These are phyloP conservation scores for Oryzias celebensis DNA, from an alignment of 2,113 vertebrate species.

Conservation along the genomic window DNA sequence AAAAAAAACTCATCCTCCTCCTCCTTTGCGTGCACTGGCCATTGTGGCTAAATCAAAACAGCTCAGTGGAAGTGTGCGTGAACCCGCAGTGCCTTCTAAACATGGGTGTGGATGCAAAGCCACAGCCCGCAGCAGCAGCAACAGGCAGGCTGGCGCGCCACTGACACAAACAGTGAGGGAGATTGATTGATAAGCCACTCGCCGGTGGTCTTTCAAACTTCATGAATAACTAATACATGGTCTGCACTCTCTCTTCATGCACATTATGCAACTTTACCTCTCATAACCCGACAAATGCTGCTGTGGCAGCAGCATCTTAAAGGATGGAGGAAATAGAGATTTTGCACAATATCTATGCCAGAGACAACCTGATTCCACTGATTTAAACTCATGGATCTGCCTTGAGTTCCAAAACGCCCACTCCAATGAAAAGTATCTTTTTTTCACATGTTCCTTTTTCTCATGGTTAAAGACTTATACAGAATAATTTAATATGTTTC, in stretches of 20 bases:
- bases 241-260: not conserved
- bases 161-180: slow-evolving; percentile 41
- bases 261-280: slow-evolving; percentile 13
- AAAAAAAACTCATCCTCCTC: not conserved
- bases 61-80: not conserved
- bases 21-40: not conserved
- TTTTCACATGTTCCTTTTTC: too few relatives aligned
- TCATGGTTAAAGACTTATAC: too few relatives aligned
- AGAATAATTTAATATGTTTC: too few relatives aligned
- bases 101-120: slow-evolving; percentile 32
- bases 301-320: slow-evolving; percentile 10
- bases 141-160: slow-evolving; percentile 60
- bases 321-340: slow-evolving; percentile 52
- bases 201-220: slow-evolving; percentile 46
- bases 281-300: slow-evolving; percentile 8
- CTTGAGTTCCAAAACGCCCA: too few relatives aligned
- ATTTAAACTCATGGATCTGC: too few relatives aligned
- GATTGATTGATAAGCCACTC: slow-evolving; percentile 48
- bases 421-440: too few relatives aligned
- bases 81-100: slow-evolving; percentile 55
- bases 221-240: slow-evolving; percentile 33
- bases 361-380: too few relatives aligned
- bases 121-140: slow-evolving; percentile 28
- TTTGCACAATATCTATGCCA: not conserved
- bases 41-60: not conserved